Conservation (phyloP, 2,888 invertebrate species). For the Diarsia brunnea region DNA sequence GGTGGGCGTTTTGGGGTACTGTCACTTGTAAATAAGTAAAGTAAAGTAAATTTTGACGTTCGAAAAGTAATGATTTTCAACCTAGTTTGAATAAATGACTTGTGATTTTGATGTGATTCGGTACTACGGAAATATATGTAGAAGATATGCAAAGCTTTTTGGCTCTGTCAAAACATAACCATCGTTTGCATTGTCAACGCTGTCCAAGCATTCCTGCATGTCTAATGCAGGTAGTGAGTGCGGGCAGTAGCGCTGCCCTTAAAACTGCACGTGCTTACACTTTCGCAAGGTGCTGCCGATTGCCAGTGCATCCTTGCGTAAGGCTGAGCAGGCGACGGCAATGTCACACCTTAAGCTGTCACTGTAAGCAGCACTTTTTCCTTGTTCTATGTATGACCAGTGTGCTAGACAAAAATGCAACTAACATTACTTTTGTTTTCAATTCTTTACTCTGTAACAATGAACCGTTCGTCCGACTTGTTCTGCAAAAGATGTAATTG, state of each 20-base stretch:
- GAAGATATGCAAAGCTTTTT: slow-evolving; percentile 9
- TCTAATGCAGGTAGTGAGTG: slow-evolving; percentile 14
- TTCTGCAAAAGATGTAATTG: slow-evolving; percentile 23
- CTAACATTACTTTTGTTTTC: slow-evolving; percentile 6
- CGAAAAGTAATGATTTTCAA: no score
- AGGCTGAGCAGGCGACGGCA: slow-evolving; percentile 71
- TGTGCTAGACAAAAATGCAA: background rate
- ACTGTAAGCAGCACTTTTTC: slow-evolving; percentile 19
- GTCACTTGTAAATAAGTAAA: no score
- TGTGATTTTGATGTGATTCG: no score
- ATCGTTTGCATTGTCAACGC: background rate
- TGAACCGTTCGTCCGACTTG: background rate
- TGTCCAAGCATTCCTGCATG: slow-evolving; percentile 36
- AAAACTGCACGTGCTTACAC: slow-evolving; percentile 67
- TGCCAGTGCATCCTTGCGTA: slow-evolving; percentile 84
- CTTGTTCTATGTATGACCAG: slow-evolving; percentile 3
- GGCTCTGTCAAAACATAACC: background rate
- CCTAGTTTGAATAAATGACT: no score
- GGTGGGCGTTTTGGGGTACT: no score
- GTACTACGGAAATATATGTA: background rate
- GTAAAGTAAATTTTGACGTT: no score
- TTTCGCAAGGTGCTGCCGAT: slow-evolving; percentile 77
- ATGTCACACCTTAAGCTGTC: slow-evolving; percentile 79
- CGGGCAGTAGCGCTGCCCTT: slow-evolving; percentile 55
- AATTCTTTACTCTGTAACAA: slow-evolving; percentile 16